Percentiles rank a stretch among this genome's conserved stretches.
Evolutionary conservation across 2,888 invertebrate species (phyloP).

Genomic region (Sinohyriopsis cumingii): DNA sequence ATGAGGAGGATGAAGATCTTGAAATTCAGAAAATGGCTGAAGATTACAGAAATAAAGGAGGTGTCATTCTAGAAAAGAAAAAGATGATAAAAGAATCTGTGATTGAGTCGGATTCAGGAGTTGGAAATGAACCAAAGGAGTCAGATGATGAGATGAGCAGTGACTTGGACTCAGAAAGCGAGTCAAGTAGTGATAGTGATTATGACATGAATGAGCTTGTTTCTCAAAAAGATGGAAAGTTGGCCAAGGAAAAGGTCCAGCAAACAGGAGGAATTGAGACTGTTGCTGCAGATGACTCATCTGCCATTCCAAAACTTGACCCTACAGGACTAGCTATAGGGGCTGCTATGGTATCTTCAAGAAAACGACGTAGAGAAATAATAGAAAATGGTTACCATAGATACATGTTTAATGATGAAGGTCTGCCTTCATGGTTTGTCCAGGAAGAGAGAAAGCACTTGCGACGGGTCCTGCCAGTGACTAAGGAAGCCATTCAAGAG

Average conservation of each 20-base stretch:
- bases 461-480: constrained; percentile 86
- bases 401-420: constrained; percentile 91
- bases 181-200: constrained; percentile 48
- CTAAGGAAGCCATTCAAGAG: constrained; percentile 85
- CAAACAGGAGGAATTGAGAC: constrained; percentile 79
- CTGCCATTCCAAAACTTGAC: constrained; percentile 43
- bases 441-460: constrained; percentile 94
- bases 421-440: constrained; percentile 96
- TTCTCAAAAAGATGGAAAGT: constrained; percentile 19
- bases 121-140: constrained; percentile 25
- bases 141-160: constrained; percentile 37
- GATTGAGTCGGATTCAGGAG: constrained; percentile 16
- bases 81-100: constrained; percentile 10
- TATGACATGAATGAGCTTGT: constrained; percentile 45
- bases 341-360: constrained; percentile 90
- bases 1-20: constrained; percentile 85
- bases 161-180: constrained; percentile 20
- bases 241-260: constrained; percentile 60
- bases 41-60: constrained; percentile 55
- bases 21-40: constrained; percentile 84
- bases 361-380: constrained; percentile 91
- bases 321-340: constrained; percentile 94
- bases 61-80: constrained; percentile 20
- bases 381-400: constrained; percentile 94
- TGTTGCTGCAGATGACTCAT: constrained; percentile 74